These are phyloP conservation scores for Bombus sylvicola DNA, from an alignment of 1,140 invertebrate genomes.

Conservation along the genomic window DNA sequence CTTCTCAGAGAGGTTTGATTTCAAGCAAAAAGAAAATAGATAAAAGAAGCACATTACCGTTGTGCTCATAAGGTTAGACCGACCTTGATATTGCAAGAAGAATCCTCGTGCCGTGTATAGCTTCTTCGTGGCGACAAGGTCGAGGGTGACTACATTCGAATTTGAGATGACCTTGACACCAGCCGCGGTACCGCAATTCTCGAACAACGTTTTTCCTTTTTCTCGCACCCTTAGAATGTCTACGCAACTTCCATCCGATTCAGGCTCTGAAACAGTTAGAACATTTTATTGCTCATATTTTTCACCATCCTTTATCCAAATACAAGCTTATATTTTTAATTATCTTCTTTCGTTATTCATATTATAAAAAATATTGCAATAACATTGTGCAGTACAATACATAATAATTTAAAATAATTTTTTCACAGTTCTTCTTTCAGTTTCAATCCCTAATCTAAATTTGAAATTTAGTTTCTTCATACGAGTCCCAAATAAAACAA, in stretches of 20 bases:
- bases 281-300: neutral
- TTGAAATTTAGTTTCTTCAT: neutral
- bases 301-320: neutral
- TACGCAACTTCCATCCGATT: constrained; percentile 76
- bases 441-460: no score
- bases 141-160: constrained; percentile 77
- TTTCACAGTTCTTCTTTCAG: no score
- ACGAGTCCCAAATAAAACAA: neutral
- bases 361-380: no score
- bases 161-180: constrained; percentile 77
- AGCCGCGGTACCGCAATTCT: constrained; percentile 76
- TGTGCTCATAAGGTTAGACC: neutral
- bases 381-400: no score
- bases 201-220: constrained; percentile 75
- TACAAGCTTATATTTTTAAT: no score
- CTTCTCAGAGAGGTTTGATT: neutral
- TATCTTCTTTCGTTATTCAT: no score
- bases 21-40: neutral
- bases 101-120: constrained; percentile 79
- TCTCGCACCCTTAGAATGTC: constrained; percentile 79
- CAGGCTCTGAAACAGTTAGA: constrained; percentile 65
- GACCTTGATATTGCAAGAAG: constrained; percentile 80
- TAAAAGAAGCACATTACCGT: neutral
- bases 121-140: constrained; percentile 74
- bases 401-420: no score